Percentiles rank a stretch among this genome's conserved stretches.
These are phyloP conservation scores for Drosophila orosa DNA, from an alignment of 1,140 invertebrate species.

Conservation along the genomic window DNA sequence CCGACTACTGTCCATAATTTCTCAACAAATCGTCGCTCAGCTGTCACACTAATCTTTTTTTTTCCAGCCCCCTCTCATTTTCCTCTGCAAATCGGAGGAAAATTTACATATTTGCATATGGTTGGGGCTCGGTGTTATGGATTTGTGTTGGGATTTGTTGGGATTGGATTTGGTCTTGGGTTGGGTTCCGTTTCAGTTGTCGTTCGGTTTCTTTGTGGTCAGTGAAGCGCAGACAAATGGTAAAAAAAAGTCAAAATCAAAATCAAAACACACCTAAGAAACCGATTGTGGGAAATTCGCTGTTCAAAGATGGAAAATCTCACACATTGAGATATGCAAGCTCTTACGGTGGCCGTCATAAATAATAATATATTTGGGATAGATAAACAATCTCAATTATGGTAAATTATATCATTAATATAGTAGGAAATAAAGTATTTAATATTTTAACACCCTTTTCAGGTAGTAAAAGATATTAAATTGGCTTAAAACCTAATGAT, in stretches of 20 bases:
- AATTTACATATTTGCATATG: constrained; percentile 74
- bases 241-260: constrained; percentile 25
- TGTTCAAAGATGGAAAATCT: constrained; percentile 31
- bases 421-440: too few species aligned
- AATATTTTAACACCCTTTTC: not conserved
- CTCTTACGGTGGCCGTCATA: constrained; percentile 29
- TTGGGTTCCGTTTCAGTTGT: constrained; percentile 28
- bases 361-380: not conserved
- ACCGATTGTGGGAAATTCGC: constrained; percentile 76
- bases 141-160: constrained; percentile 33
- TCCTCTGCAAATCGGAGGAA: constrained; percentile 9
- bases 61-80: too few species aligned
- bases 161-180: constrained; percentile 21
- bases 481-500: not conserved
- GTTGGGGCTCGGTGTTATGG: constrained; percentile 31
- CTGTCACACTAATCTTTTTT: constrained; percentile 78
- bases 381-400: not conserved
- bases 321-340: constrained; percentile 28
- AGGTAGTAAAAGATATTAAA: not conserved
- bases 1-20: constrained; percentile 81
- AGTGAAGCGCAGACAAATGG: constrained; percentile 75
- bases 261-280: constrained; percentile 42
- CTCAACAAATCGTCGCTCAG: constrained; percentile 81
- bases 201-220: constrained; percentile 58
- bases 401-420: not conserved